Base-by-base conservation (phyloP, 2,888 invertebrate genomes). In the Hoplodrina blanda region DNA sequence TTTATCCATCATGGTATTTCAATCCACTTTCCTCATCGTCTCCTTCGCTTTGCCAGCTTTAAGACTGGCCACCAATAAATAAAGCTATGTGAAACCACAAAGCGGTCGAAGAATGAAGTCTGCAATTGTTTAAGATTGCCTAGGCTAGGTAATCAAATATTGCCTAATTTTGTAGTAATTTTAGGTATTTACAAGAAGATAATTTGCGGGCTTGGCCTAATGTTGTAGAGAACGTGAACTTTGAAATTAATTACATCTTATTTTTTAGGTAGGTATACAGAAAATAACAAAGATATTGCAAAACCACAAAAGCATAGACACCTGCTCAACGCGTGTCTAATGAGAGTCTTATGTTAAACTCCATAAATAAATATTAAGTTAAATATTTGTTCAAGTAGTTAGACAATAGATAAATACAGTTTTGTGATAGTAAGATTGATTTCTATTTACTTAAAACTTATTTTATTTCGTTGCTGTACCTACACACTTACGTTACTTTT, bases 101-200 rank as follows among this genome's bases (percentile, higher is more conserved):
- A 53, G 52, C 1, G 41, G 3, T 49, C 20, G 20, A 19, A 59
- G 46, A 68, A 33, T 54, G 41, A n/a, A 46, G 52, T 15, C 37
- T 53, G 19, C 37, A 54, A 69, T 76, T 68, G 50, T 55, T 17
- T 76, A 69, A 44, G 69, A 55, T 76, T 61, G 20, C 55, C 30
- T 11, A 25, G 33, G 17, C 33, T 17, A 44, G 46, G 25, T 71
- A 62, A 37, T 53, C 37, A 25, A 41, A 78, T 57, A 61, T 62
- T 60, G 33, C 11, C 25, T 59, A 44, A 55, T 54, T 59, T 60
- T 1, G 19, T 19, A 25, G 54, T 49, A 49, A 77, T 59, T 77
- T 59, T 41, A 77, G n/a, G 20, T 19, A 44, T 13, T 1, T 13
- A 46, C n/a, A 49, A 41, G 11, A 52, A 13, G 41, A 59, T 80